Percentiles rank a stretch among this genome's conserved stretches.
These are phyloP conservation scores for Chouioia cunea DNA, from an alignment of 2,888 invertebrate species.

Conservation along the genomic window DNA sequence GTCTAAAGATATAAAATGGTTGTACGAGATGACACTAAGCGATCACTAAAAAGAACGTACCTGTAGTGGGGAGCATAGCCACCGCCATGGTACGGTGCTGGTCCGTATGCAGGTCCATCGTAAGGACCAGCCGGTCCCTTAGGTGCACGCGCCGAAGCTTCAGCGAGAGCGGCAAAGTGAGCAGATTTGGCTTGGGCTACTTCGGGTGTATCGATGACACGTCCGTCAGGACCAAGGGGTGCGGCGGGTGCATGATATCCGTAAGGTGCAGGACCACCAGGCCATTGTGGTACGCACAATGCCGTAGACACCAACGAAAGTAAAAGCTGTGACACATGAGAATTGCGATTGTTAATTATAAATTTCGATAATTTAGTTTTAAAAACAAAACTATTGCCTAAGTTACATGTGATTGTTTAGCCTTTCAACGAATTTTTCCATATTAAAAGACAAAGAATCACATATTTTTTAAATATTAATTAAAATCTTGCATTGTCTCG, in stretches of 20 bases:
- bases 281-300: constrained; percentile 60
- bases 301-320: constrained; percentile 52
- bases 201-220: constrained; percentile 65
- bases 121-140: constrained; percentile 52
- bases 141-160: constrained; percentile 64
- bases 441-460: no score
- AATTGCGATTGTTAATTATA: no score
- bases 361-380: no score
- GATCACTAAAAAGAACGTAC: constrained; percentile 42
- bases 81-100: constrained; percentile 52
- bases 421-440: no score
- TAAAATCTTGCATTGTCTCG: no score
- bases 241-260: constrained; percentile 55
- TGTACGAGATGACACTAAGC: no score
- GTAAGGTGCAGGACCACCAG: constrained; percentile 53
- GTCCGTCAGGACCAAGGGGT: constrained; percentile 62
- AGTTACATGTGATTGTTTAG: no score
- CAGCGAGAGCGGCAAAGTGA: constrained; percentile 62
- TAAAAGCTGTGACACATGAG: constrained; percentile 51
- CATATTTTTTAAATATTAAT: no score
- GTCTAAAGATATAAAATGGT: no score
- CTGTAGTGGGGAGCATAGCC: constrained; percentile 57
- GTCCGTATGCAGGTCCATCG: constrained; percentile 51
- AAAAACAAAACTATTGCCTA: no score
- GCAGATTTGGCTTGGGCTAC: constrained; percentile 63